A percentile compares a stretch with the other conserved stretches of the same genome.
phyloP scores from a whole-genome alignment of 2,888 invertebrate species.

The Chrysolina oricalcia region DNA sequence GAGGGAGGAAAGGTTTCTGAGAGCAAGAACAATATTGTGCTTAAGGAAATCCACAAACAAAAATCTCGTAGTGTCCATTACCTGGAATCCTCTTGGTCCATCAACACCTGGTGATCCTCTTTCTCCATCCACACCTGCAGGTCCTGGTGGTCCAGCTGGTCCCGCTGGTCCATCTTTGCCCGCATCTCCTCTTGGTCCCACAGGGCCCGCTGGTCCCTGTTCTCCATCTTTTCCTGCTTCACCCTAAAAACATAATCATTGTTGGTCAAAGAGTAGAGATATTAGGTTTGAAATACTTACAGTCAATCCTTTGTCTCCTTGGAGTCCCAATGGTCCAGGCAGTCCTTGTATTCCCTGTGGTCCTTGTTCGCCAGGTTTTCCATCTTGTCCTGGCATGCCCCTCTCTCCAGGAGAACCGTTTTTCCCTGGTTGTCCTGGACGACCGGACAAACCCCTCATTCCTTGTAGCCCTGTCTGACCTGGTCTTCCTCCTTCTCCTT shows the following conservation, averaged over 20 bases:
- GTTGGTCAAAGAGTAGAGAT: neutral
- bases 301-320: conserved; percentile 85
- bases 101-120: conserved; percentile 84
- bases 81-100: conserved; percentile 88
- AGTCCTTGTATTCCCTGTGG: conserved; percentile 86
- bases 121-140: conserved; percentile 82
- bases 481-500: conserved; percentile 76
- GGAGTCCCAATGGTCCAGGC: conserved; percentile 83
- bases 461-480: conserved; percentile 77
- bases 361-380: conserved; percentile 89
- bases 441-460: conserved; percentile 78
- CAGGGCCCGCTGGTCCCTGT: conserved; percentile 81
- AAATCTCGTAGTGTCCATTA: conserved; percentile 64
- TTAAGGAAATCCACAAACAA: too few species aligned
- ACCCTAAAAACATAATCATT: conserved; percentile 74
- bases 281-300: conserved; percentile 70
- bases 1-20: neutral
- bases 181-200: conserved; percentile 86
- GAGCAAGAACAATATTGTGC: neutral
- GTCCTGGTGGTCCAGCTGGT: conserved; percentile 82
- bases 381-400: conserved; percentile 87
- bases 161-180: conserved; percentile 87
- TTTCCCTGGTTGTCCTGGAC: conserved; percentile 82
- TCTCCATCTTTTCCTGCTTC: conserved; percentile 88
- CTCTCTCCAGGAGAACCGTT: conserved; percentile 82